Evolutionary conservation across 2,113 vertebrate genomes (phyloP), one percentile per base, ranked within the genome.

Genomic region (Cyprinodon brontotheroides): DNA sequence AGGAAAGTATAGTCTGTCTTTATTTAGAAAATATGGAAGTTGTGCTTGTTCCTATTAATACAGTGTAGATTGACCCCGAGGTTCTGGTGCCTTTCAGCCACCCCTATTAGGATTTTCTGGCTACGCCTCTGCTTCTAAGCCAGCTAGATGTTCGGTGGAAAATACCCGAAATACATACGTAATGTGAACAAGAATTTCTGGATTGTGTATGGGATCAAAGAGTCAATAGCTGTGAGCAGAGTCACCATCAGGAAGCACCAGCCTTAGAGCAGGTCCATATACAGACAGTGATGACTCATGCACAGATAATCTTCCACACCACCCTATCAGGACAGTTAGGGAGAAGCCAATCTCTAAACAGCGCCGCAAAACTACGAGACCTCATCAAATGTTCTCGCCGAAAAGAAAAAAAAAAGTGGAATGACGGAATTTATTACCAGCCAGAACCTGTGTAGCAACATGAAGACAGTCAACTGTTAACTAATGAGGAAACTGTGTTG

Each of bases 391-490:
- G 15, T 20, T 53, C 62, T 3, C n/a, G n/a, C 1, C 63, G 61
- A 10, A 47, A 12, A 6, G n/a, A n/a, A 22, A n/a, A n/a, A 29
- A 29, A 29, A 29, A 29, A n/a, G n/a, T n/a, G n/a, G n/a, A n/a
- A n/a, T n/a, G n/a, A n/a, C n/a, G n/a, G n/a, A n/a, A n/a, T n/a
- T n/a, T n/a, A n/a, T n/a, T n/a, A n/a, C n/a, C n/a, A n/a, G n/a
- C n/a, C 45, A 63, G 76, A 85, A 84, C 80, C 75, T 76, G 85
- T 86, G 86, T 61, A 48, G 86, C 80, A 83, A 80, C 75, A 70
- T 85, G 77, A 82, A 91, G 79, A 75, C 81, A 81, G 84, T 70
- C 72, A 90, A 85, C 64, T 90, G 89, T 92, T 89, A 93, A 90
- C 92, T 92, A 89, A 81, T 45, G 22, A 73, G 83, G 77, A 79